phyloP scores from a whole-genome alignment of 1,140 invertebrate species.

The Cephus cinctus region DNA sequence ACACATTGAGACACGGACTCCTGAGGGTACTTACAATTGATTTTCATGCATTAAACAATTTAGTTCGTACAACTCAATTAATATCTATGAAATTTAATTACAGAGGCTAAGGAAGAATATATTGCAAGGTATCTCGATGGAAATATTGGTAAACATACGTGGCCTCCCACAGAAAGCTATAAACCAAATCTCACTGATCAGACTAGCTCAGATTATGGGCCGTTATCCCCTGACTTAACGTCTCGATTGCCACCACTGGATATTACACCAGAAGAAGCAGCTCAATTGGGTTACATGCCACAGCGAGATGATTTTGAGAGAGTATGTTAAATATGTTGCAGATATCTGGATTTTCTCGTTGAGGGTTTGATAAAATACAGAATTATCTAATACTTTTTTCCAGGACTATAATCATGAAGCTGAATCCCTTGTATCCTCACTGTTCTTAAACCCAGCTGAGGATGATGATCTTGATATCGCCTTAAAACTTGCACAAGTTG shows the following conservation, averaged over 20 bases:
- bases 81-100: constrained; percentile 31
- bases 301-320: constrained; percentile 95
- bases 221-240: constrained; percentile 73
- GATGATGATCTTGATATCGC: constrained; percentile 88
- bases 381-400: constrained; percentile 32
- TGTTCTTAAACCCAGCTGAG: constrained; percentile 73
- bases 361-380: constrained; percentile 1
- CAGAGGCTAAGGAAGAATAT: constrained; percentile 92
- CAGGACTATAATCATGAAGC: constrained; percentile 91
- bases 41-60: not conserved
- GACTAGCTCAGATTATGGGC: constrained; percentile 76
- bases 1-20: constrained; percentile 79
- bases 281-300: constrained; percentile 93
- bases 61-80: not conserved
- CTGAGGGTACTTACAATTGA: constrained; percentile 65
- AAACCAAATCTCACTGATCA: constrained; percentile 70
- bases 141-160: constrained; percentile 83
- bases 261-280: constrained; percentile 78
- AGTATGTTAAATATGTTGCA: constrained; percentile 50
- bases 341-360: not conserved
- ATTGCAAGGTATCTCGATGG: constrained; percentile 86
- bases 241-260: constrained; percentile 75
- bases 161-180: constrained; percentile 68
- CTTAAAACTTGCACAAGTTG: constrained; percentile 66
- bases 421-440: constrained; percentile 81